A percentile compares a stretch with the other conserved stretches of the same genome.
These are phyloP conservation scores for Tipula vernalis DNA, from an alignment of 2,888 invertebrate genomes.

Conservation along the genomic window DNA sequence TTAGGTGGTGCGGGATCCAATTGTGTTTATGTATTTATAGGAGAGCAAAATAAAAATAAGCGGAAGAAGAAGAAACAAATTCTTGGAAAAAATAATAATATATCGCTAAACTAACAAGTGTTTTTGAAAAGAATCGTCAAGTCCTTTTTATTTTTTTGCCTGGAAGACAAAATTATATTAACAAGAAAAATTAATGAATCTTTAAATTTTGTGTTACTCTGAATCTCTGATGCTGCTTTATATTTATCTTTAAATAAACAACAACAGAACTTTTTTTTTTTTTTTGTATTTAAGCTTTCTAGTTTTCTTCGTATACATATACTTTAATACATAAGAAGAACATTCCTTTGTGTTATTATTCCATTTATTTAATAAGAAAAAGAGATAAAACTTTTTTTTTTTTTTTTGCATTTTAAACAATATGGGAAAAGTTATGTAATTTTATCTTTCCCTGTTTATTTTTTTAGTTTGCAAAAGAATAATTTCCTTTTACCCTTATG, in stretches of 20 bases:
- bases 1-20: neutral
- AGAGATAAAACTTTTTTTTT: neutral
- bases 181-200: neutral
- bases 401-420: neutral
- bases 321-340: neutral
- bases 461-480: neutral
- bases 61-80: neutral
- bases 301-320: neutral
- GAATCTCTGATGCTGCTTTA: neutral
- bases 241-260: neutral
- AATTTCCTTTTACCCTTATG: constrained; percentile 4
- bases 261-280: neutral
- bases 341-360: neutral
- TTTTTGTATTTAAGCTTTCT: neutral
- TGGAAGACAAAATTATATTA: neutral
- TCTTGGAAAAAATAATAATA: neutral
- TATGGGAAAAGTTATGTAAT: neutral
- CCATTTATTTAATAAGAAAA: constrained; percentile 4
- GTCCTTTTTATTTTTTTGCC: neutral
- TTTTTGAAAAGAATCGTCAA: neutral
- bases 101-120: neutral
- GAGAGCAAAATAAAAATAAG: neutral
- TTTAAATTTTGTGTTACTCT: neutral
- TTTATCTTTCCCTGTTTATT: neutral
- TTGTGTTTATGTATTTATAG: neutral